Percentiles rank a stretch among this genome's conserved stretches.
Evolutionary conservation across 2,888 invertebrate species (phyloP).

Genomic region (Drosophila meridiana): DNA sequence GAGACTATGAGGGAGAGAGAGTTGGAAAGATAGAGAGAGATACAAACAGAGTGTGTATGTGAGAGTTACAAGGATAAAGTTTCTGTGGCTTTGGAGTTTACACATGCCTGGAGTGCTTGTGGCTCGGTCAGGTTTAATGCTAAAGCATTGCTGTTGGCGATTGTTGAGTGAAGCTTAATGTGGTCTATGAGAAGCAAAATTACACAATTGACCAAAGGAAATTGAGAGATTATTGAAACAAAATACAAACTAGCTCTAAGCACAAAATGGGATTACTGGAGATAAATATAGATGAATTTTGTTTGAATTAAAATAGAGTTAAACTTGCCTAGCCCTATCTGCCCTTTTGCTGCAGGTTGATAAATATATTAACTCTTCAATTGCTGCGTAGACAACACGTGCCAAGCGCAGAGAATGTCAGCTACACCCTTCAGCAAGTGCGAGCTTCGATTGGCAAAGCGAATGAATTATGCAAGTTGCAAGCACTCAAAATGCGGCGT

Average conservation of each 20-base stretch:
- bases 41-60: neutral
- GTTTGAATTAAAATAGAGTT: neutral
- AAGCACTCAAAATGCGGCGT: conserved; percentile 17
- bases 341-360: neutral
- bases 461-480: conserved; percentile 56
- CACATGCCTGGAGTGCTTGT: neutral
- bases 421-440: neutral
- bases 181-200: neutral
- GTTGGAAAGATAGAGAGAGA: neutral
- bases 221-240: neutral
- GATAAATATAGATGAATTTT: neutral
- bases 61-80: neutral
- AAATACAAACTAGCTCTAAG: neutral
- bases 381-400: conserved; percentile 16
- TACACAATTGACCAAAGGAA: neutral
- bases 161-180: neutral
- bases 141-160: neutral
- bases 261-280: neutral
- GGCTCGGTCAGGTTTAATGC: neutral
- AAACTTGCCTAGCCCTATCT: neutral
- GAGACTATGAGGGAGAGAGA: neutral
- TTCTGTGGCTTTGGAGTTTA: neutral
- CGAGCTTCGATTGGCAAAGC: conserved; percentile 29
- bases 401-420: conserved; percentile 18
- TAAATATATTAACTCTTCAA: neutral